phyloP scores from a whole-genome alignment of 2,888 invertebrate species.

The Cantharis rustica region DNA sequence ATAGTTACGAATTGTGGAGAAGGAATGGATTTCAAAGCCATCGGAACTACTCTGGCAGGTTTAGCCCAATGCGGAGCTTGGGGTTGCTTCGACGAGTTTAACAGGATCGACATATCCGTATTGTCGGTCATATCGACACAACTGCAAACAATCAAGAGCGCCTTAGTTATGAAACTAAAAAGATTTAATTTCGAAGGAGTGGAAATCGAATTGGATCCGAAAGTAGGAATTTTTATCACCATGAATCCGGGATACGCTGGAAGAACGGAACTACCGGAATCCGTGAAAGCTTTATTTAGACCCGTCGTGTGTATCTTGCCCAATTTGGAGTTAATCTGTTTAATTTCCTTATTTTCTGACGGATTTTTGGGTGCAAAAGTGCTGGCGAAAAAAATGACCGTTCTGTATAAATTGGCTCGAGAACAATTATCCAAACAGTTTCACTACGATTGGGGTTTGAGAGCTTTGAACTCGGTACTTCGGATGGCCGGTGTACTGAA shows the following conservation, averaged over 20 bases:
- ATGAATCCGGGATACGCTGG: slow-evolving; percentile 96
- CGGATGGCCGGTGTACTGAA: slow-evolving; percentile 91
- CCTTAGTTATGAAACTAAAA: slow-evolving; percentile 74
- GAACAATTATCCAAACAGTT: slow-evolving; percentile 91
- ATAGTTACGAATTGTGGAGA: slow-evolving; percentile 92
- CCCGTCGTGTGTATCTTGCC: slow-evolving; percentile 93
- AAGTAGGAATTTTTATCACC: slow-evolving; percentile 92
- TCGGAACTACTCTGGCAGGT: slow-evolving; percentile 76
- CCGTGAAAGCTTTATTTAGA: slow-evolving; percentile 88
- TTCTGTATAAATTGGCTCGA: slow-evolving; percentile 82
- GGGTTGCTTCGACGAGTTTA: slow-evolving; percentile 97
- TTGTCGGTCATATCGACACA: slow-evolving; percentile 92
- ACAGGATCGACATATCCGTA: slow-evolving; percentile 90
- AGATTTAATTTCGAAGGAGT: slow-evolving; percentile 68
- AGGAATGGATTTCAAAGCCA: slow-evolving; percentile 88
- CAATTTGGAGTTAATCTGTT: slow-evolving; percentile 89
- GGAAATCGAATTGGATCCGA: slow-evolving; percentile 80
- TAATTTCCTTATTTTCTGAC: slow-evolving; percentile 90
- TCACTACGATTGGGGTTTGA: slow-evolving; percentile 92
- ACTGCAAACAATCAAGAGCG: slow-evolving; percentile 86
- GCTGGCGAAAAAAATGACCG: slow-evolving; percentile 92
- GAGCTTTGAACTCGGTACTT: slow-evolving; percentile 88
- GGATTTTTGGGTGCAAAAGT: slow-evolving; percentile 90
- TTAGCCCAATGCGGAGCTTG: slow-evolving; percentile 89
- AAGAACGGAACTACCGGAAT: slow-evolving; percentile 89